Percentiles rank a stretch among this genome's conserved stretches.
phyloP scores from a whole-genome alignment of 2,113 vertebrate genomes.

The Sinocyclocheilus rhinocerous region DNA sequence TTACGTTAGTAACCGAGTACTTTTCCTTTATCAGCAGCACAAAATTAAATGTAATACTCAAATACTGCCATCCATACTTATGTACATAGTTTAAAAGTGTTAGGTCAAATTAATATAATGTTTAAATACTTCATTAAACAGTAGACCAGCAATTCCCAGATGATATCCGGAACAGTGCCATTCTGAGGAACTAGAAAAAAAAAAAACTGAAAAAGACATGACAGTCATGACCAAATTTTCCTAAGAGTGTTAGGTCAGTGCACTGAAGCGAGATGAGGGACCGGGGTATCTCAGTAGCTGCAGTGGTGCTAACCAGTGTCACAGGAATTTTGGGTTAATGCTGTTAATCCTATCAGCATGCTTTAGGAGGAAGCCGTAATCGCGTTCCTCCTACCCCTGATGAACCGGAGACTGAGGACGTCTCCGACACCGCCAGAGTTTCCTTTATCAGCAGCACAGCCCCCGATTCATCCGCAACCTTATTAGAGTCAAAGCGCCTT shows the following conservation, averaged over 20 bases:
- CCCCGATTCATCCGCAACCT: neutral
- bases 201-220: neutral
- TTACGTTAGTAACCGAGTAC: too few relatives aligned
- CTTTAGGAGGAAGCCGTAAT: slow-evolving; percentile 1
- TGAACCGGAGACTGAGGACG: neutral
- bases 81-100: too few relatives aligned
- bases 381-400: neutral
- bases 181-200: neutral
- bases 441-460: neutral
- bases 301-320: slow-evolving; percentile 20
- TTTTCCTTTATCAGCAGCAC: too few relatives aligned
- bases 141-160: neutral
- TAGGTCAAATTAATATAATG: neutral
- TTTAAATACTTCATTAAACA: too few relatives aligned
- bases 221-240: neutral
- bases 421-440: neutral
- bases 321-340: slow-evolving; percentile 43
- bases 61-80: too few relatives aligned
- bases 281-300: neutral
- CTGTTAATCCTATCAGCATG: slow-evolving; percentile 5
- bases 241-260: neutral
- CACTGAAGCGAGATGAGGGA: neutral
- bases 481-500: slow-evolving; percentile 20
- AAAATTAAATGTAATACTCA: too few relatives aligned
- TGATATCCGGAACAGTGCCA: neutral